Conservation (phyloP, 1,140 invertebrate species). For the Berghia stephanieae region DNA sequence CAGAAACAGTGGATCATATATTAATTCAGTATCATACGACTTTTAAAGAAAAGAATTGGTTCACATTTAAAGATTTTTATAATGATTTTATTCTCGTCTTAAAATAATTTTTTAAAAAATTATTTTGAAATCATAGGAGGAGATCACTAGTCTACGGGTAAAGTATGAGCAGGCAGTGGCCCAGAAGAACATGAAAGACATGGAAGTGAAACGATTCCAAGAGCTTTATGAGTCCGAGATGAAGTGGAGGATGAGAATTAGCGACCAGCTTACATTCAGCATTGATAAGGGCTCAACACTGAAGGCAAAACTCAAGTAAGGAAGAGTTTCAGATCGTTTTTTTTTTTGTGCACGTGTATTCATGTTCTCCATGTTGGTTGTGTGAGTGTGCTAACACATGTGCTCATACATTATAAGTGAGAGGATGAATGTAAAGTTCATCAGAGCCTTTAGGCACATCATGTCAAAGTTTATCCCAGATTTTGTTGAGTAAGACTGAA, state of each 20-base stretch:
- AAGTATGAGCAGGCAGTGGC: constrained; percentile 53
- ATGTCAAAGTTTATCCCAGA: too few relatives aligned
- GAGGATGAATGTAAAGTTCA: too few relatives aligned
- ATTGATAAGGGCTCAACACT: constrained; percentile 49
- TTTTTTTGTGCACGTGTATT: background rate
- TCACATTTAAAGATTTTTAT: too few relatives aligned
- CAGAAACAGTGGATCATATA: too few relatives aligned
- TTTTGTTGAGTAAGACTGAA: too few relatives aligned
- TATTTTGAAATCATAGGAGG: constrained; percentile 43
- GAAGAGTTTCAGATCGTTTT: constrained; percentile 11
- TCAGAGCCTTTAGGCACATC: too few relatives aligned
- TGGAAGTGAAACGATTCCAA: constrained; percentile 50
- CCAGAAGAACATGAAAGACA: constrained; percentile 52
- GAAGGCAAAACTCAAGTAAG: constrained; percentile 52
- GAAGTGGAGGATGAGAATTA: constrained; percentile 55
- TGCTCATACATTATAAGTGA: too few relatives aligned
- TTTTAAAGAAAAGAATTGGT: too few relatives aligned
- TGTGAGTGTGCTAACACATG: too few relatives aligned
- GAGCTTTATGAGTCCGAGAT: constrained; percentile 61
- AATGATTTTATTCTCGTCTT: too few relatives aligned
- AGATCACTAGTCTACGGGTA: constrained; percentile 48
- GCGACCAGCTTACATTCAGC: constrained; percentile 49
- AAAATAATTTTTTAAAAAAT: too few relatives aligned
- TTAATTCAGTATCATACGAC: too few relatives aligned
- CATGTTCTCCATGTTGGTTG: background rate